Evolutionary conservation across 2,888 invertebrate genomes (phyloP).

Genomic region (Polydrusus cervinus): DNA sequence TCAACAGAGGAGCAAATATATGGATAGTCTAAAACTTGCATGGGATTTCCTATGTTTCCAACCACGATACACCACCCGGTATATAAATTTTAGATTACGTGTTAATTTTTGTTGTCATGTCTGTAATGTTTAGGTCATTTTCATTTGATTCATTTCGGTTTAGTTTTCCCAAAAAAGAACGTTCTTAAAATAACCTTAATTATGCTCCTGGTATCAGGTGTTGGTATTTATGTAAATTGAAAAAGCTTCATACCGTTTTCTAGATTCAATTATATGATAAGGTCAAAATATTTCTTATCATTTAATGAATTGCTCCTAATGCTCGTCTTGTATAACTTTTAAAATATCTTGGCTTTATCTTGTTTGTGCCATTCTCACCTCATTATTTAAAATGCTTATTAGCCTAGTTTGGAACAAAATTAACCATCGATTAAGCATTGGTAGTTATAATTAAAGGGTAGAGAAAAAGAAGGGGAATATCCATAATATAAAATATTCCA

Average conservation of each 20-base stretch:
- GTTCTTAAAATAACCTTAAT: constrained; percentile 24
- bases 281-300: constrained; percentile 67
- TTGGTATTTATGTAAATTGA: constrained; percentile 56
- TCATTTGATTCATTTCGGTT: background rate
- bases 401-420: constrained; percentile 39
- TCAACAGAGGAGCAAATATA: too few species aligned
- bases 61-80: too few species aligned
- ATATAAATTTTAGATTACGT: too few species aligned
- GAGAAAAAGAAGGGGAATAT: too few species aligned
- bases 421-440: background rate
- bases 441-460: too few species aligned
- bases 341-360: constrained; percentile 62
- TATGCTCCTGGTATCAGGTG: constrained; percentile 27
- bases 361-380: constrained; percentile 62
- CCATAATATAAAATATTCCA: too few species aligned
- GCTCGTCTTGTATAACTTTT: constrained; percentile 61
- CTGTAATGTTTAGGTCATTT: background rate
- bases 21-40: too few species aligned
- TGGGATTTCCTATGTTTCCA: too few species aligned
- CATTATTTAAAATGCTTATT: constrained; percentile 56
- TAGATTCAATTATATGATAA: constrained; percentile 72
- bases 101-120: too few species aligned
- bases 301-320: constrained; percentile 68
- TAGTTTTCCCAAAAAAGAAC: constrained; percentile 29
- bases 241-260: constrained; percentile 60